A percentile compares a stretch with the other conserved stretches of the same genome.
phyloP scores from a whole-genome alignment of 92 coral and sea anemone species.

The Nematostella vectensis region DNA sequence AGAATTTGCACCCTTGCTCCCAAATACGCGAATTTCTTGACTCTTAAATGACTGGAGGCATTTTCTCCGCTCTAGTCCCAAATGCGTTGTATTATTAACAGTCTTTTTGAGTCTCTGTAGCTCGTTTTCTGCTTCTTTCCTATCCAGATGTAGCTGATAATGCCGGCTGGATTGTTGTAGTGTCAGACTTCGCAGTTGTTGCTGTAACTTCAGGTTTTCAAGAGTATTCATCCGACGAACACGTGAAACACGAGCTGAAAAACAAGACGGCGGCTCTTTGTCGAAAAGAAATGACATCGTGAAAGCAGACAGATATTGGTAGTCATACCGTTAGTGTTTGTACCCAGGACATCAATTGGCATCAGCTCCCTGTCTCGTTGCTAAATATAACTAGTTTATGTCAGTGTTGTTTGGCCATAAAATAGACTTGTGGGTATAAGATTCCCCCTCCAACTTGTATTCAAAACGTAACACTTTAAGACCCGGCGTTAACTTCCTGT shows the following conservation, averaged over 20 bases:
- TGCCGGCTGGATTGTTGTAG: constrained; percentile 35
- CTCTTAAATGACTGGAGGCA: constrained; percentile 9
- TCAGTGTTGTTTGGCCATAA: no score
- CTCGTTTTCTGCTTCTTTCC: constrained; percentile 28
- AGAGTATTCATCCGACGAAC: constrained; percentile 54
- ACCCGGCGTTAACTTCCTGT: no score
- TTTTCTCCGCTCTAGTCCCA: constrained; percentile 40
- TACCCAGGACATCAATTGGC: no score
- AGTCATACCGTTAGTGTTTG: no score
- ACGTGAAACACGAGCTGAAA: constrained; percentile 56
- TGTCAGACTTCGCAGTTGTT: constrained; percentile 32
- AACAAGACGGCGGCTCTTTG: constrained; percentile 60
- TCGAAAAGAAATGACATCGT: constrained; percentile 32
- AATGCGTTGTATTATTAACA: constrained; percentile 21
- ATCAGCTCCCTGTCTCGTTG: no score
- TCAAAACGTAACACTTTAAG: no score
- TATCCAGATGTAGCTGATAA: constrained; percentile 39
- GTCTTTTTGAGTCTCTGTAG: constrained; percentile 31
- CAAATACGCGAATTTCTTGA: not conserved
- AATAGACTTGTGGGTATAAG: no score
- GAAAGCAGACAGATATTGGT: no score
- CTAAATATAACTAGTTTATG: no score
- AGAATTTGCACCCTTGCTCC: no score
- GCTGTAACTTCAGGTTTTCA: constrained; percentile 52
- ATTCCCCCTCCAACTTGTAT: no score